Percentiles rank a stretch among this genome's conserved stretches.
phyloP scores from a whole-genome alignment of 2,797 vertebrate species.

The Spinus olivaceus region DNA sequence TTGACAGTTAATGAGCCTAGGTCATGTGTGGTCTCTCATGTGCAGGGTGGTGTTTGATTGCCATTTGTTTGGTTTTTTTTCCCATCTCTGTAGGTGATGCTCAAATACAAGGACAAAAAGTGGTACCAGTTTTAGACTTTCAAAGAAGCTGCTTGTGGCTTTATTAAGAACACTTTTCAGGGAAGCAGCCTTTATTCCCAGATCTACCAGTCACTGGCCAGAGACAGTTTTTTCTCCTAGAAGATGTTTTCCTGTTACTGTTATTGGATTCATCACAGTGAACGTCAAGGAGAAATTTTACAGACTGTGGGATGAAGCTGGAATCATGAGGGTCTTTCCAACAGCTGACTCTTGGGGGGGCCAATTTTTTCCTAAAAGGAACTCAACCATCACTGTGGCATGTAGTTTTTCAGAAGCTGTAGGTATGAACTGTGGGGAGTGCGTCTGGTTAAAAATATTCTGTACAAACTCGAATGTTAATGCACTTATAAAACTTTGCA shows the following conservation, averaged over 20 bases:
- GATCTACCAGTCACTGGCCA: slow-evolving; percentile 61
- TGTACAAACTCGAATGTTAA: slow-evolving; percentile 80
- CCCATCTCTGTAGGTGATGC: slow-evolving; percentile 85
- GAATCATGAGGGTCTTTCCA: slow-evolving; percentile 1
- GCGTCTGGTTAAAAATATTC: slow-evolving; percentile 68
- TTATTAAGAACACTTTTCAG: slow-evolving; percentile 63
- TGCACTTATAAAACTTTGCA: slow-evolving; percentile 80
- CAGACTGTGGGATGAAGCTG: slow-evolving; percentile 6
- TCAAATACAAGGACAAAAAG: slow-evolving; percentile 99
- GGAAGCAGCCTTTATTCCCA: slow-evolving; percentile 68
- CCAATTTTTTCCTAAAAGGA: slow-evolving; percentile 44
- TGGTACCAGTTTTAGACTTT: slow-evolving; percentile 96
- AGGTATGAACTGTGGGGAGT: slow-evolving; percentile 70
- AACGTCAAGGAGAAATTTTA: slow-evolving; percentile 38
- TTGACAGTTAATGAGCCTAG: not conserved
- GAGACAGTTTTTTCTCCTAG: slow-evolving; percentile 67
- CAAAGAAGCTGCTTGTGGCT: slow-evolving; percentile 46
- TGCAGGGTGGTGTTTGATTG: not conserved
- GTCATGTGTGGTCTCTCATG: not conserved
- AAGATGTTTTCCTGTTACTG: slow-evolving; percentile 62
- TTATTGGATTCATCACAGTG: slow-evolving; percentile 45
- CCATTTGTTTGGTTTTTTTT: slow-evolving; percentile 30
- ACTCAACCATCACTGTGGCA: slow-evolving; percentile 71
- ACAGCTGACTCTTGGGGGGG: slow-evolving; percentile 16
- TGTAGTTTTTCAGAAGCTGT: slow-evolving; percentile 69